Percentiles rank a stretch among this genome's conserved stretches.
Conservation (phyloP, 2,888 invertebrate species). For the Alentia gelatinosa region DNA sequence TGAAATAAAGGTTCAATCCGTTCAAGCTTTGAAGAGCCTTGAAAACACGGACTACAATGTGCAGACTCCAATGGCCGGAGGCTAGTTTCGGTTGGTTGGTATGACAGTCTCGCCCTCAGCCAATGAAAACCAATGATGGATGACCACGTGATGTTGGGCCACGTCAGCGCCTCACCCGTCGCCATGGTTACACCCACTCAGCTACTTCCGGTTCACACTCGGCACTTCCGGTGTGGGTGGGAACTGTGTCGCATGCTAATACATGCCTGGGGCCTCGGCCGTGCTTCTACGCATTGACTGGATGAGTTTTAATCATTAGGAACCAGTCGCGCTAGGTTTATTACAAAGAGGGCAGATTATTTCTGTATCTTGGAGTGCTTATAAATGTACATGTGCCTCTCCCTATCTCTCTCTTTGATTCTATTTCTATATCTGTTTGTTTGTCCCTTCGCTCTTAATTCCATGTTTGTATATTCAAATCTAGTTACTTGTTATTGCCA, state of each 20-base stretch:
- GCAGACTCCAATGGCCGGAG: too few species aligned
- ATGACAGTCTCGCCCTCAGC: background rate
- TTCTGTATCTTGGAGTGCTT: too few species aligned
- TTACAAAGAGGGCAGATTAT: too few species aligned
- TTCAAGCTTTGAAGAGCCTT: too few species aligned
- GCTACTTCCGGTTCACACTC: conserved; percentile 29
- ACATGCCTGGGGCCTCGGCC: background rate
- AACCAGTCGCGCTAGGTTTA: too few species aligned
- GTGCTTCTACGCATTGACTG: too few species aligned
- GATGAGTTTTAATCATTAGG: too few species aligned
- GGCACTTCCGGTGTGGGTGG: background rate
- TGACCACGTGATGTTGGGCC: background rate
- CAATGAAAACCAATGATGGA: conserved; percentile 21
- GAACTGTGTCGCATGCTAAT: conserved; percentile 25
- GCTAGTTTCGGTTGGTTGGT: background rate
- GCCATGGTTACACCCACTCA: conserved; percentile 23
- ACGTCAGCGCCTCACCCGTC: background rate
- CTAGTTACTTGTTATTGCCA: too few species aligned
- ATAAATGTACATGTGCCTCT: too few species aligned
- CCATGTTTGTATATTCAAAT: background rate
- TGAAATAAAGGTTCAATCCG: too few species aligned
- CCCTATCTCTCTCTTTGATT: background rate
- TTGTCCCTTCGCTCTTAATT: background rate
- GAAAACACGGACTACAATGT: too few species aligned
- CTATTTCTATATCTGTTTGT: background rate